Base-by-base conservation (phyloP, 1,140 invertebrate genomes). In the Leptonema lineaticorne region DNA sequence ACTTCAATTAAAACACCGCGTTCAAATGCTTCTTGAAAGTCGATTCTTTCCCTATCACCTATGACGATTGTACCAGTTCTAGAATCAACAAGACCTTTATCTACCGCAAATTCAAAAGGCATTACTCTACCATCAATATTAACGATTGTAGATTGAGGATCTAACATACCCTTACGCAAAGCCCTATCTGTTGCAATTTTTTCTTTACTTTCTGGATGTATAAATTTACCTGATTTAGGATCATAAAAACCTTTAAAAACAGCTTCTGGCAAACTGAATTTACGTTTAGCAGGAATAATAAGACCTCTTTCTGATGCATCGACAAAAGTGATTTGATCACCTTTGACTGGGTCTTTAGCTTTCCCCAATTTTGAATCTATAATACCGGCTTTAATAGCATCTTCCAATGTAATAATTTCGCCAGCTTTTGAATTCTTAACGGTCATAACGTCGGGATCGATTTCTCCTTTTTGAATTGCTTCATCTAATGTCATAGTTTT, bases 11-110 rank as follows among this genome's bases (percentile, higher is more conserved):
- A 79, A 24, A 92, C 79, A n/a, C 93, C 93, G 72, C 86, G 83
- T 77, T 95, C 91, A 74, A 95, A 89, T 2, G 93, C 94, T 83
- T 95, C 91, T 46, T 89, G 86, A 72, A 96, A 91, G 79, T 94
- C 89, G 46, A 94, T 81, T n/a, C 85, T 83, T 74, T 88, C 84
- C 28, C 86, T 83, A 66, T 85, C 82, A 1, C 84, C 83, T 70
- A 87, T 81, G 29, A 83, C 78, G 20, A 90, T 86, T 5, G 87
- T 86, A 26, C 93, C 93, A 46, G 87, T 85, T 70, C 88, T 87
- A 5, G 88, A 84, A 78, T 96, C 90, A 30, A 96, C 85, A 33
- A 95, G 85, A 46, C 88, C 88, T 69, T 88, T 87, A 72, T 90
- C 86, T 7, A 95, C 88, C 57, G 93, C 93, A 75, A 92, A 86